These are phyloP conservation scores for Amphimallon solstitiale DNA, from an alignment of 2,888 invertebrate species.

Conservation along the genomic window DNA sequence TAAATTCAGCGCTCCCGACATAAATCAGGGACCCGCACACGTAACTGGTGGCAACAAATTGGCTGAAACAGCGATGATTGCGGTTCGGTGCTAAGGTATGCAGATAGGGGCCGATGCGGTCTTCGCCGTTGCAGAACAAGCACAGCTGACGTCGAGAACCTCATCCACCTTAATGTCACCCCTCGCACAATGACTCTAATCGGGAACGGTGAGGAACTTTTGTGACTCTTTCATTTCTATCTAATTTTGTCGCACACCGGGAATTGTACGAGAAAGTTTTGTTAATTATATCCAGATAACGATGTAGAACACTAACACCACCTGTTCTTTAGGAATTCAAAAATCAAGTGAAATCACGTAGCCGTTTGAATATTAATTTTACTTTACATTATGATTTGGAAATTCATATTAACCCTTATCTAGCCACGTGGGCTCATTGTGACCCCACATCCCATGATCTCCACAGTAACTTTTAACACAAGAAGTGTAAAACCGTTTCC, in stretches of 20 bases:
- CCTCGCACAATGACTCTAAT: conserved; percentile 28
- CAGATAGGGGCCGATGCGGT: conserved; percentile 2
- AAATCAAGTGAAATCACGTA: too few species aligned
- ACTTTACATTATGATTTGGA: too few species aligned
- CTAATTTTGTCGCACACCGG: not conserved
- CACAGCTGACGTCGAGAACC: conserved; percentile 21
- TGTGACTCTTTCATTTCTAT: not conserved
- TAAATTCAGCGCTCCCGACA: conserved; percentile 1
- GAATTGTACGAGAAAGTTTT: too few species aligned
- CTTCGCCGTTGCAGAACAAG: not conserved
- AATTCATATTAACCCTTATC: too few species aligned
- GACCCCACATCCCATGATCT: too few species aligned
- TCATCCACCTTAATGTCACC: not conserved
- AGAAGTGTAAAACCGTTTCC: too few species aligned
- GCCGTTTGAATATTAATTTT: too few species aligned
- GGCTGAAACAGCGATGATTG: conserved; percentile 25
- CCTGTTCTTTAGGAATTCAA: too few species aligned
- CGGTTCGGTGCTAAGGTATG: conserved; percentile 14
- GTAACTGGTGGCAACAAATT: conserved; percentile 12
- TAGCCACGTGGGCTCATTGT: too few species aligned
- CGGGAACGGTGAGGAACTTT: not conserved
- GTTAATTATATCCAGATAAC: too few species aligned
- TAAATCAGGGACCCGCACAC: conserved; percentile 3
- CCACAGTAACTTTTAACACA: too few species aligned
- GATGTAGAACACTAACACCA: too few species aligned